Evolutionary conservation across 30 jellyfish, hydroid and myxozoan species (phyloP), one percentile per base, ranked within the genome.

Genomic region (Pseudorhiza aurosa): DNA sequence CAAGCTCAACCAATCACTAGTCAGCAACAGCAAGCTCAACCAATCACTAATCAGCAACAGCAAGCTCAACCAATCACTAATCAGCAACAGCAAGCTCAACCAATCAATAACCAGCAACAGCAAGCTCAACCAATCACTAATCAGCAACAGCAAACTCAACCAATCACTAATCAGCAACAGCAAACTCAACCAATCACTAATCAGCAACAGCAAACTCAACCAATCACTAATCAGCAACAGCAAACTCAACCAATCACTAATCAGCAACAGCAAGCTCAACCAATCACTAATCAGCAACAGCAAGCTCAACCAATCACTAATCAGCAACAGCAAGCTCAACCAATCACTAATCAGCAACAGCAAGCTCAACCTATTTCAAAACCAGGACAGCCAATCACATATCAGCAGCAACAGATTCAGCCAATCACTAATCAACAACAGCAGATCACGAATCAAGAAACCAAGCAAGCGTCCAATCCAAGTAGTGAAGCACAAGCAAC

Each of bases 11-110:
- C 9, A 8, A 26, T 26, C 27, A 7, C 11, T 26, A 7, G 26
- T 7, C 68, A 53, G 27, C 68, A 14, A 53, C 68, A 53, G 68
- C 7, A 9, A 8, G 68, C 27, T 53, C 68, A 53, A 53, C 55
- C 55, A 42, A n/a, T n/a, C n/a, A n/a, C n/a, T n/a, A n/a, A n/a
- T n/a, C 55, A 42, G 19, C 68, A 53, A 53, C 68, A 53, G 27
- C 11, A 14, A 8, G 68, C 27, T 53, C 19, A 9, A 14, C 27
- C 7, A 14, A 7, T 7, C 11, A 11, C 68, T 7, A 7, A 9
- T 9, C 19, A 53, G 19, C 68, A 53, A 26, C 68, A 21, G 19
- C 27, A 9, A 14, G 9, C 27, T 7, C 46, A 1, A 39, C 72
- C 21, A 58, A 12, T 3, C 40, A 58, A 19, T 30, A 27, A 21